Evolutionary conservation across 1,140 invertebrate species (phyloP).

Genomic region (Pogonognathellus flavescens): DNA sequence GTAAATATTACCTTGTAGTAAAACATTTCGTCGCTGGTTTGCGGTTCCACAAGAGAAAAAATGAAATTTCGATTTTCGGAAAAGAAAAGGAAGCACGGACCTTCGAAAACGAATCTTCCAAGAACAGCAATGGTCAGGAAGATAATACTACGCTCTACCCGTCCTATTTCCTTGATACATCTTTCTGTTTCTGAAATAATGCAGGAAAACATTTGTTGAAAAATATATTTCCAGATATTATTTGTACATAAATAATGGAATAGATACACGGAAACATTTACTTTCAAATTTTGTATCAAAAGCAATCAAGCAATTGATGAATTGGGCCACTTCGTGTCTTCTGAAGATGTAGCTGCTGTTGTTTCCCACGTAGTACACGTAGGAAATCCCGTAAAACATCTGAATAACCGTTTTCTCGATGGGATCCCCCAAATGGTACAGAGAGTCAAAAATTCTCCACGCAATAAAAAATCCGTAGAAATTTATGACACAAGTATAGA

Average conservation of each 20-base stretch:
- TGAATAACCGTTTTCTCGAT: neutral
- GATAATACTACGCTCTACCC: neutral
- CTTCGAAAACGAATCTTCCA: neutral
- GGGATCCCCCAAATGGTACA: neutral
- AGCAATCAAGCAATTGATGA: neutral
- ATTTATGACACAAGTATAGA: neutral
- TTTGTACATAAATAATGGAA: neutral
- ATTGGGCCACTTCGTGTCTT: neutral
- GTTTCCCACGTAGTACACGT: neutral
- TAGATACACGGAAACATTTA: neutral
- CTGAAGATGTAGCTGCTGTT: neutral
- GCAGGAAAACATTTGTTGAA: neutral
- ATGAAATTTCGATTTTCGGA: neutral
- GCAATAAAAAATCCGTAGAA: neutral
- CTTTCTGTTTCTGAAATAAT: neutral
- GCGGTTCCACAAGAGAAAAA: neutral
- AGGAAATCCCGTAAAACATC: neutral
- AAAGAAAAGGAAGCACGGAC: neutral
- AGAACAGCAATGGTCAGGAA: neutral
- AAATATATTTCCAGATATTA: neutral
- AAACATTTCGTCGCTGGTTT: neutral
- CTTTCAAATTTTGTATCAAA: neutral
- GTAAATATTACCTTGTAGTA: neutral
- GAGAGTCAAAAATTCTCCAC: neutral
- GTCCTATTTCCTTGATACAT: neutral